Evolutionary conservation across 2,113 vertebrate species (phyloP), one percentile per base, ranked within the genome.

Genomic region (Hoplias malabaricus): DNA sequence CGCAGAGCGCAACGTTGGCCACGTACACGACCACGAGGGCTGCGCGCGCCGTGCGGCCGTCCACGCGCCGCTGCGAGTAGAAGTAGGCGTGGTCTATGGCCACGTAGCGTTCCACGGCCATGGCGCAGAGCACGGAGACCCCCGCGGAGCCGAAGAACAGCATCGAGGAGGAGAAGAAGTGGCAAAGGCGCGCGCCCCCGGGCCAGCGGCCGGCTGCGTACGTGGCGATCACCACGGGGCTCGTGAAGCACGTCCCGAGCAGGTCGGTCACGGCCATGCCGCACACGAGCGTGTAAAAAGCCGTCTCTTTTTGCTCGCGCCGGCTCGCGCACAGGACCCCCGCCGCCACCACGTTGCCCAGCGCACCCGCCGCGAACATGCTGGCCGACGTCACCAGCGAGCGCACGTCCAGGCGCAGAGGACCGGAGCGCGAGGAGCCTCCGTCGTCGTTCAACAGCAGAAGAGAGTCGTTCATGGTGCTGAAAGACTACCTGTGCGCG

Each of bases 161-260:
- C 93, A 94, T 93, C 73, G 92, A 93, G 84, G 93, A 94, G 65
- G 93, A 93, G 83, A 94, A 93, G 85, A 93, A 93, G 75, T 93
- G 87, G 79, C 93, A 94, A 6, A 94, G 90, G 43, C 87, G 85
- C 31, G 69, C 61, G 8, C 92, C 93, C 8, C 93, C 93, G 0
- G 91, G 93, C 93, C 93, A 94, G 19, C 86, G 85, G 61, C 62
- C 86, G 38, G 77, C 79, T n/a, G 92, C 85, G 50, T 94, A 93
- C 0, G 92, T 92, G 29, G 91, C 93, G 71, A 94, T 93, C 36
- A 94, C 93, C 83, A 94, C 92, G 0, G 93, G 93, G 75, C 92
- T 93, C 56, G 92, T 93, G 88, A 91, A 93, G 81, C 93, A 93
- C 0, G 93, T 94, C 3, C 93, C 93, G 81, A 94, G 13, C 48